Percentiles rank a stretch among this genome's conserved stretches.
Evolutionary conservation across 2,797 vertebrate species (phyloP).

Genomic region (Poecilia velifera): DNA sequence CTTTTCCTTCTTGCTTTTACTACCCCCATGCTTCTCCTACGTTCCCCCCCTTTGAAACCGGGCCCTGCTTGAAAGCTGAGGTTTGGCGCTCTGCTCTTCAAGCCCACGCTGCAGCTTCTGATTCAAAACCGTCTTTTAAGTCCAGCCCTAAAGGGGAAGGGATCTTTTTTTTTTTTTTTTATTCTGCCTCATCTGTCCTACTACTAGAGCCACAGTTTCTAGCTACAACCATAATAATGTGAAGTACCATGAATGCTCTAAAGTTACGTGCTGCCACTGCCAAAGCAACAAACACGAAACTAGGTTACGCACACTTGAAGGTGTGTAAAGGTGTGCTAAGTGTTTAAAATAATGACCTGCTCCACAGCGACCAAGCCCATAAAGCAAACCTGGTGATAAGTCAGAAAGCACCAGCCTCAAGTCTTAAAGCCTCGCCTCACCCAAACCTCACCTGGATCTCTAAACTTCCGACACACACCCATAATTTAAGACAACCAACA

Average conservation of each 20-base stretch:
- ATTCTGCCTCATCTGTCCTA: not conserved
- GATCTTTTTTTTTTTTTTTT: slow-evolving; percentile 2
- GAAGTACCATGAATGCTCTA: not conserved
- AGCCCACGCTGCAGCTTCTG: slow-evolving; percentile 61
- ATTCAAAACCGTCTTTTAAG: slow-evolving; percentile 68
- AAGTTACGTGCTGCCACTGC: slow-evolving; percentile 7
- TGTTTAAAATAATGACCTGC: slow-evolving; percentile 53
- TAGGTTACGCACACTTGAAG: slow-evolving; percentile 36
- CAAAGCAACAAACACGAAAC: slow-evolving; percentile 42
- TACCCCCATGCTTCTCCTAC: slow-evolving; percentile 47
- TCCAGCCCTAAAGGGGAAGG: slow-evolving; percentile 40
- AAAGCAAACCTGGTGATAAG: slow-evolving; percentile 64
- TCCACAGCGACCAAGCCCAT: slow-evolving; percentile 52
- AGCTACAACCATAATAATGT: not conserved
- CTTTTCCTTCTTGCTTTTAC: slow-evolving; percentile 24
- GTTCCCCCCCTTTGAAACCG: slow-evolving; percentile 47
- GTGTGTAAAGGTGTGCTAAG: slow-evolving; percentile 47
- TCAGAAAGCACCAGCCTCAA: slow-evolving; percentile 20
- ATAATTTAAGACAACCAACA: slow-evolving; percentile 4
- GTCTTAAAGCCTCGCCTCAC: slow-evolving; percentile 24
- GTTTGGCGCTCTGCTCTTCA: slow-evolving; percentile 58
- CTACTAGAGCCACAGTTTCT: not conserved
- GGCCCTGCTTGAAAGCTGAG: slow-evolving; percentile 59
- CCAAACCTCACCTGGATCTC: slow-evolving; percentile 36
- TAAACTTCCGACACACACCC: slow-evolving; percentile 21